Base-by-base conservation (phyloP, 2,797 vertebrate species). In the Uromys caudimaculatus region DNA sequence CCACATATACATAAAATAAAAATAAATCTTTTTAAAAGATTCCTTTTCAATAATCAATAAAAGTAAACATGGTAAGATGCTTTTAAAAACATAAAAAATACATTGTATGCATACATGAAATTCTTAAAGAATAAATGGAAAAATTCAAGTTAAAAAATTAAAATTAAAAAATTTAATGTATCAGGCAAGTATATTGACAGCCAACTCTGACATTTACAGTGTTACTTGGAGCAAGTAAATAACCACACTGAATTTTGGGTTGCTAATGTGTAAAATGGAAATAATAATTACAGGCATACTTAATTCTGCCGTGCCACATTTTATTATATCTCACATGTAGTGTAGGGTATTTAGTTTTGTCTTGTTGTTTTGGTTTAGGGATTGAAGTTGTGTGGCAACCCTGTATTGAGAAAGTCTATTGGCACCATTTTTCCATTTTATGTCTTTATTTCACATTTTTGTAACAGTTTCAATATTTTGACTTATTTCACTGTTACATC, bases 171-270 rank as follows among this genome's bases (percentile, higher is more conserved):
- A 60, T 41, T 16, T 41, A 60, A 41, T 41, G n/a, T 73, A 67
- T 69, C 17, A 60, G 21, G 82, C 32, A 82, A 58, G 29, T 81
- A n/a, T 50, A 17, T 69, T 91, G 11, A 82, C 73, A 16, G 52
- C 32, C 56, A 32, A 78, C 54, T 82, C 60, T n/a, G 60, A n/a
- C 29, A 41, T 50, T 77, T 56, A 90, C 52, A 27, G 2, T 86
- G 19, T 77, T 76, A 94, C 47, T 47, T 94, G 12, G 8, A 82
- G 24, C 13, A 64, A 85, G 88, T 84, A 38, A 67, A 44, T 95
- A 92, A 83, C 89, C 64, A 83, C 19, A 76, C 17, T 89, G 56
- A 93, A 89, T 12, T 81, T 85, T 60, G 29, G 38, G 88, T 86
- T 89, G 76, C 85, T 60, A 14, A 19, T 38, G 44, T 62, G 6